Percentiles rank a stretch among this genome's conserved stretches.
phyloP scores from a whole-genome alignment of 1,140 invertebrate species.

The Zaprionus nigranus region DNA sequence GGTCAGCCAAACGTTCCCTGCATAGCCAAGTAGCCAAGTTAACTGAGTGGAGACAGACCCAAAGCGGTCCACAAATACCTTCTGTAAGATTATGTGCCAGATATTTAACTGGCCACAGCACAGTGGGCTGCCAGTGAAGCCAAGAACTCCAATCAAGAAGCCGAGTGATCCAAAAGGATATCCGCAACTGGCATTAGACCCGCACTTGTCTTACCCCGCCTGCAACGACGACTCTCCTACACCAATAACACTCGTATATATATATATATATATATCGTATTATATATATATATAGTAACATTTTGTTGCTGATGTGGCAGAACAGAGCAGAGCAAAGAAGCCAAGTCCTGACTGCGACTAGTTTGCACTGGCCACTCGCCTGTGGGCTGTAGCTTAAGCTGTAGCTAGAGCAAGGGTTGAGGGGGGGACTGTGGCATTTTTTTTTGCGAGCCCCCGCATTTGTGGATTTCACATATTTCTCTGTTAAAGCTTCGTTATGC shows the following conservation, averaged over 20 bases:
- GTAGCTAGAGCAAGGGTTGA: conserved; percentile 28
- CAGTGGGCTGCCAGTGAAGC: conserved; percentile 19
- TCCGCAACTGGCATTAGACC: conserved; percentile 39
- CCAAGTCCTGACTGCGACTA: conserved; percentile 5
- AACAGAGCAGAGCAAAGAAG: conserved; percentile 15
- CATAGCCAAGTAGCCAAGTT: conserved; percentile 59
- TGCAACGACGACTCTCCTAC: not conserved
- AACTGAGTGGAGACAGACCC: not conserved
- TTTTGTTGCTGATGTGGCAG: conserved; percentile 60
- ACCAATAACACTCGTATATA: not conserved
- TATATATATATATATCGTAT: not conserved
- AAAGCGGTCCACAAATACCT: conserved; percentile 22
- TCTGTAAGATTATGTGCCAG: conserved; percentile 35
- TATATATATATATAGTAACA: not conserved
- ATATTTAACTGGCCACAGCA: conserved; percentile 40
- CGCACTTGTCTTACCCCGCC: not conserved
- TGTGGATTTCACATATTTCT: conserved; percentile 64
- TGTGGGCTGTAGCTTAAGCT: conserved; percentile 6
- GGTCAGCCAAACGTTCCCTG: conserved; percentile 49
- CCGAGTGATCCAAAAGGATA: conserved; percentile 59
- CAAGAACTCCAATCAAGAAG: conserved; percentile 54
- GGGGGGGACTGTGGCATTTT: conserved; percentile 13
- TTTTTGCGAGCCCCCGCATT: conserved; percentile 37
- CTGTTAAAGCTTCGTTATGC: conserved; percentile 70
- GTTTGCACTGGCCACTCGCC: conserved; percentile 12